A percentile compares a stretch with the other conserved stretches of the same genome.
These are phyloP conservation scores for Papilio dardanus DNA, from an alignment of 1,140 invertebrate species.

Conservation along the genomic window DNA sequence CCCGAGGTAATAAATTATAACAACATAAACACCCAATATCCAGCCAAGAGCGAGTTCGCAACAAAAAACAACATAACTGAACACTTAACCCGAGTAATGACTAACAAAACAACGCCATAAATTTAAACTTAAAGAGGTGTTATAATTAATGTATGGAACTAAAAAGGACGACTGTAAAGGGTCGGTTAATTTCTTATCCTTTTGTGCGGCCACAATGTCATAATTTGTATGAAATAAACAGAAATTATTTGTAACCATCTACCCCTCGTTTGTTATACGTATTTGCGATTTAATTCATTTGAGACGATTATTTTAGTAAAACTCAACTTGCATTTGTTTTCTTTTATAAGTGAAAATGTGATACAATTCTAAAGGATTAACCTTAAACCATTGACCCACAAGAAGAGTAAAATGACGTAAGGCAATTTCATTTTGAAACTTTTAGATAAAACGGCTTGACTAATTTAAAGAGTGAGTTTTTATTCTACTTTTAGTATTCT, in stretches of 20 bases:
- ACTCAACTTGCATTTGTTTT: neutral
- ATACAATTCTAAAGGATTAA: too few relatives aligned
- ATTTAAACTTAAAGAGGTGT: slow-evolving; percentile 80
- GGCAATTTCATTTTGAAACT: too few relatives aligned
- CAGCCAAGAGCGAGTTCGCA: slow-evolving; percentile 48
- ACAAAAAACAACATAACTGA: slow-evolving; percentile 56
- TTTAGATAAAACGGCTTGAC: too few relatives aligned
- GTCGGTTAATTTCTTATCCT: slow-evolving; percentile 61
- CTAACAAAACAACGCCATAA: slow-evolving; percentile 75
- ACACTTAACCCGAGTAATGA: slow-evolving; percentile 69
- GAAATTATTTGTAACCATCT: slow-evolving; percentile 44
- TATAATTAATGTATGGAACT: slow-evolving; percentile 75
- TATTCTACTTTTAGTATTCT: too few relatives aligned
- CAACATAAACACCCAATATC: slow-evolving; percentile 74
- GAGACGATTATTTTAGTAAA: neutral
- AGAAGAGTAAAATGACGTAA: too few relatives aligned
- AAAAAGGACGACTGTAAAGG: slow-evolving; percentile 67
- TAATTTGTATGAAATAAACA: slow-evolving; percentile 64
- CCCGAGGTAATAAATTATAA: slow-evolving; percentile 73
- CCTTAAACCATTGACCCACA: too few relatives aligned
- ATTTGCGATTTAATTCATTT: slow-evolving; percentile 12
- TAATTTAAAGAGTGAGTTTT: too few relatives aligned
- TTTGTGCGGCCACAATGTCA: slow-evolving; percentile 64
- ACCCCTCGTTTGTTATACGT: slow-evolving; percentile 17
- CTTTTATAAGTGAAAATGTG: too few relatives aligned